These are phyloP conservation scores for Cordilura impudica DNA, from an alignment of 2,888 invertebrate genomes.

Conservation along the genomic window DNA sequence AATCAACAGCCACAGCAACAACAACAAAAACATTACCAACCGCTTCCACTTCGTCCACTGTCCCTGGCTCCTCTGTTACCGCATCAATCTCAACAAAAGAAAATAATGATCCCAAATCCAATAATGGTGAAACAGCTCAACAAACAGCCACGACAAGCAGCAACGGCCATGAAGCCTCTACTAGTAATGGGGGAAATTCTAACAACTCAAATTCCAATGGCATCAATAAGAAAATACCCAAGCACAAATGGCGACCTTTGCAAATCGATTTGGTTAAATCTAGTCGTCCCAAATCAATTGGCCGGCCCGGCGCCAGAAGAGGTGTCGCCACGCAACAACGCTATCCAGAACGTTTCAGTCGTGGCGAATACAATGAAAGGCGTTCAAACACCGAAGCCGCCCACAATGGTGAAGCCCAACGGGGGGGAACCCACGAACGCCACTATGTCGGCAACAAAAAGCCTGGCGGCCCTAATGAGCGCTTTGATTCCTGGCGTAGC, in stretches of 20 bases:
- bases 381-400: slow-evolving; percentile 50
- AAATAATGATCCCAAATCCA: slow-evolving; percentile 62
- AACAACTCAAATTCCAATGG: slow-evolving; percentile 64
- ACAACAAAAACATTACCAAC: no score
- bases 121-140: slow-evolving; percentile 42
- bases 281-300: slow-evolving; percentile 81
- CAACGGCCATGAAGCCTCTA: slow-evolving; percentile 60
- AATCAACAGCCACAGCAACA: background rate
- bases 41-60: slow-evolving; percentile 9
- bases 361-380: slow-evolving; percentile 56
- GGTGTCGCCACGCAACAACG: slow-evolving; percentile 67
- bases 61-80: slow-evolving; percentile 18
- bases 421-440: slow-evolving; percentile 47
- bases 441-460: slow-evolving; percentile 62
- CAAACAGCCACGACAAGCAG: slow-evolving; percentile 16
- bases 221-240: slow-evolving; percentile 76
- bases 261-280: slow-evolving; percentile 89
- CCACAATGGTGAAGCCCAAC: slow-evolving; percentile 59
- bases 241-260: slow-evolving; percentile 94
- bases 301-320: slow-evolving; percentile 79
- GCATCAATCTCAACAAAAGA: slow-evolving; percentile 54
- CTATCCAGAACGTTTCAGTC: slow-evolving; percentile 67
- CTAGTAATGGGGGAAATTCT: slow-evolving; percentile 50
- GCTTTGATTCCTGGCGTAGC: slow-evolving; percentile 77
- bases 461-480: slow-evolving; percentile 71